Percentiles rank a stretch among this genome's conserved stretches.
Conservation (phyloP, 2,113 vertebrate species). For the Gymnorhina tibicen region DNA sequence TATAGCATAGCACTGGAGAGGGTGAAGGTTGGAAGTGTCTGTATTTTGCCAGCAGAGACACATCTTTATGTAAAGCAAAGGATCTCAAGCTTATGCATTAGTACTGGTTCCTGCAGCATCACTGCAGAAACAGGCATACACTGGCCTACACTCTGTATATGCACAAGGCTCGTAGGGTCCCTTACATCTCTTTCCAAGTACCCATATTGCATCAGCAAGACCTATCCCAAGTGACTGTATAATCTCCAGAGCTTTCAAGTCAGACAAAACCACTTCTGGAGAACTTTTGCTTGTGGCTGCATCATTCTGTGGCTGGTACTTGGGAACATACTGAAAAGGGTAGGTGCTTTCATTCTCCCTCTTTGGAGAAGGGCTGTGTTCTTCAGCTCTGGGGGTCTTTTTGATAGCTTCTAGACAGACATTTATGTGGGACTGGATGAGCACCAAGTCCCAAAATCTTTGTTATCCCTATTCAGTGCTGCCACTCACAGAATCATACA, state of each 20-base stretch:
- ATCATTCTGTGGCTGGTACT: background rate
- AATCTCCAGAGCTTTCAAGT: background rate
- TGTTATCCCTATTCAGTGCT: background rate
- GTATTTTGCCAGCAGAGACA: background rate
- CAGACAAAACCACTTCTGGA: background rate
- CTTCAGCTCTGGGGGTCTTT: background rate
- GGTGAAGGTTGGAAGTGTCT: background rate
- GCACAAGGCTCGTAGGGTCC: background rate
- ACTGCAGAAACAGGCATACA: background rate
- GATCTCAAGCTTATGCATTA: background rate
- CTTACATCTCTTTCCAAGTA: background rate
- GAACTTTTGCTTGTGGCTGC: background rate
- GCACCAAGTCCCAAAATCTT: background rate
- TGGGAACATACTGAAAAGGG: background rate
- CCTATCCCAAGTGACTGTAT: background rate
- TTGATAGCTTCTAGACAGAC: background rate
- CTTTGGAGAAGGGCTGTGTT: background rate
- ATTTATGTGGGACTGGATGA: background rate
- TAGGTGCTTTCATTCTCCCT: background rate
- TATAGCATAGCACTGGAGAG: background rate
- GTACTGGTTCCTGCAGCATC: background rate
- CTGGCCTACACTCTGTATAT: background rate
- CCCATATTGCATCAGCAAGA: background rate
- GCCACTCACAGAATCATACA: background rate
- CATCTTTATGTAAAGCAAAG: background rate